These are phyloP conservation scores for Mesorhabditis sp. DNA, from an alignment of 2,888 invertebrate species.

Conservation along the genomic window DNA sequence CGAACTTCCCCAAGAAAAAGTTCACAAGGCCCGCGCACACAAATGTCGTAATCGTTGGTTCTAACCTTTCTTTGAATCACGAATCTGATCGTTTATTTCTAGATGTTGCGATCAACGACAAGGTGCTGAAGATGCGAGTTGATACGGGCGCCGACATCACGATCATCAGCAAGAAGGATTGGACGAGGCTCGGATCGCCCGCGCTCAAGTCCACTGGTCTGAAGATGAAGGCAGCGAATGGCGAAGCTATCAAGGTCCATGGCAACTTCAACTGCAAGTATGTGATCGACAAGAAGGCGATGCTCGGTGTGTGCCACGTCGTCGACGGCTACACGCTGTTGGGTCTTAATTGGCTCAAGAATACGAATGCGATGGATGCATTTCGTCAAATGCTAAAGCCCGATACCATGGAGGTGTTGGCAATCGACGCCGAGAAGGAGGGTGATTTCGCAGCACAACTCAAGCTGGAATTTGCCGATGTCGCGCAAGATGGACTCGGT, in stretches of 20 bases:
- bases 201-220: background rate
- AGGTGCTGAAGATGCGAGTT: background rate
- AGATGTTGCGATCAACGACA: background rate
- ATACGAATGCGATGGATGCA: too few relatives aligned
- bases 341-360: background rate
- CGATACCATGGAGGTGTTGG: too few relatives aligned
- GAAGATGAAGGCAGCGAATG: background rate
- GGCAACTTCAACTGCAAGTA: background rate
- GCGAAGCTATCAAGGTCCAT: background rate
- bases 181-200: background rate
- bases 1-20: too few relatives aligned
- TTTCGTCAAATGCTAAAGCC: too few relatives aligned
- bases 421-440: too few relatives aligned
- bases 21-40: too few relatives aligned
- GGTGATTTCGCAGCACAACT: too few relatives aligned
- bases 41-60: too few relatives aligned
- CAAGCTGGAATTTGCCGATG: too few relatives aligned
- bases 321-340: background rate
- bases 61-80: background rate
- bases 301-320: background rate
- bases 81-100: background rate
- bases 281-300: background rate
- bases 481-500: too few relatives aligned
- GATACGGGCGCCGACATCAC: slow-evolving; percentile 1
- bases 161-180: background rate